Conservation (phyloP, 2,888 invertebrate species). For the Trachelus stipa region DNA sequence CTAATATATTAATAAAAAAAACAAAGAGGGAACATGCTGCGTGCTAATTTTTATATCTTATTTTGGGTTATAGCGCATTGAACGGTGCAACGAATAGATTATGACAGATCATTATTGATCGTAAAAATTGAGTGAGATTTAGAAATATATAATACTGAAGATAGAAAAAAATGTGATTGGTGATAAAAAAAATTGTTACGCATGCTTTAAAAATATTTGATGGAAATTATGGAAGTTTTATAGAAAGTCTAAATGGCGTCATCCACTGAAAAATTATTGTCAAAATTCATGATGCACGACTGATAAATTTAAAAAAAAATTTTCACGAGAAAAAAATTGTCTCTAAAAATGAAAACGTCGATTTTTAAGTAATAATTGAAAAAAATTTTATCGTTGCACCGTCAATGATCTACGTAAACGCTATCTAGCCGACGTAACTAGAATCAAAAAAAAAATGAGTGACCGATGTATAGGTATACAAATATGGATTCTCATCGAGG, state of each 20-base stretch:
- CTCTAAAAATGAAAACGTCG: background rate
- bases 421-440: background rate
- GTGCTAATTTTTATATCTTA: slow-evolving; percentile 49
- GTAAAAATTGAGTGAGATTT: too few relatives aligned
- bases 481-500: background rate
- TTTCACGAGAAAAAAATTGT: too few relatives aligned
- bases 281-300: too few relatives aligned
- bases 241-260: too few relatives aligned
- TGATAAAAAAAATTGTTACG: too few relatives aligned
- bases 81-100: slow-evolving; percentile 9
- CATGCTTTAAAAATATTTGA: too few relatives aligned
- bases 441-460: background rate
- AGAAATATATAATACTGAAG: background rate
- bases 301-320: too few relatives aligned
- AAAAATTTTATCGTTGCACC: slow-evolving; percentile 3
- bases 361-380: slow-evolving; percentile 1
- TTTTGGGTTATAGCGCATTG: slow-evolving; percentile 30
- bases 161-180: too few relatives aligned
- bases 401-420: slow-evolving; percentile 8
- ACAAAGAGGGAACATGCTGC: slow-evolving; percentile 49
- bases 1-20: slow-evolving; percentile 20
- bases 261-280: too few relatives aligned
- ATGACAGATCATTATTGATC: background rate
- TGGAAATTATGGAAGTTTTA: too few relatives aligned
- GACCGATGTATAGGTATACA: slow-evolving; percentile 6